phyloP scores from a whole-genome alignment of 2,888 invertebrate genomes.

The Chalcosyrphus nemorum region DNA sequence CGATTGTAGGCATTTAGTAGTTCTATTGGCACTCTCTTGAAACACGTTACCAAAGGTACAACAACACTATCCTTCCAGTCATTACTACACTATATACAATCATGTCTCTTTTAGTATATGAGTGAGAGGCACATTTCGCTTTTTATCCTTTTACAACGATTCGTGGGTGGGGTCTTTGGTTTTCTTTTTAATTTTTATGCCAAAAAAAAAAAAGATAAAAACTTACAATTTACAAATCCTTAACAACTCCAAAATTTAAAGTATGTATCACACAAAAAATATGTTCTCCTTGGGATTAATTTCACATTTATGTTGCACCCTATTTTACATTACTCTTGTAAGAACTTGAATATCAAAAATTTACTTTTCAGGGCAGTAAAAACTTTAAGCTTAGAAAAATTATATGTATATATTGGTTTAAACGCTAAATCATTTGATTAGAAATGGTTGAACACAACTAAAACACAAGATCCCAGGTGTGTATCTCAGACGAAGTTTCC shows the following conservation, averaged over 20 bases:
- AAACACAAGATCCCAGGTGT: slow-evolving; percentile 47
- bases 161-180: slow-evolving; percentile 64
- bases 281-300: background rate
- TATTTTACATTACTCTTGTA: background rate
- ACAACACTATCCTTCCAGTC: slow-evolving; percentile 66
- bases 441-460: slow-evolving; percentile 39
- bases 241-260: background rate
- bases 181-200: slow-evolving; percentile 10
- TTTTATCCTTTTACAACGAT: slow-evolving; percentile 53
- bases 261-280: background rate
- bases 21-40: slow-evolving; percentile 34
- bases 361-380: background rate
- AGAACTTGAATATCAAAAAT: background rate
- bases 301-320: background rate
- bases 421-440: background rate
- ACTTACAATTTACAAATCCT: slow-evolving; percentile 21
- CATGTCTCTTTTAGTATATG: slow-evolving; percentile 26
- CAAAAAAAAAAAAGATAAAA: background rate
- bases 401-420: background rate
- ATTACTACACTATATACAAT: slow-evolving; percentile 49
- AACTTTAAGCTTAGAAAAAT: background rate
- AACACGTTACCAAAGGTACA: slow-evolving; percentile 22
- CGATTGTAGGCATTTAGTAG: slow-evolving; percentile 39
- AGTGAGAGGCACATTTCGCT: slow-evolving; percentile 50
- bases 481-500: slow-evolving; percentile 70